These are phyloP conservation scores for Arvicola amphibius DNA, from an alignment of 2,797 vertebrate species.

Conservation along the genomic window DNA sequence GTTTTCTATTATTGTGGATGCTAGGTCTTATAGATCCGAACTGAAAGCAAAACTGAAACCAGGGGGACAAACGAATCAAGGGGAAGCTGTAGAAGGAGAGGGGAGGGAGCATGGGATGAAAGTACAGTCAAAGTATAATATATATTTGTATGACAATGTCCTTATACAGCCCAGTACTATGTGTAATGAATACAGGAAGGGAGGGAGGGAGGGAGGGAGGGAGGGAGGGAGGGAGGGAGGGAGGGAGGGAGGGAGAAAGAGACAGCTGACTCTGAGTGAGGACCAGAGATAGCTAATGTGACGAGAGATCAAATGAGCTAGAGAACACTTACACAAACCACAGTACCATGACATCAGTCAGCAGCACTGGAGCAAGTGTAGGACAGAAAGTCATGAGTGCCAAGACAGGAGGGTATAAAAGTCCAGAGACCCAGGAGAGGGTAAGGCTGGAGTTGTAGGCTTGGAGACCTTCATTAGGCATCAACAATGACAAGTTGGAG, in stretches of 20 bases:
- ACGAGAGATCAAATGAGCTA: no score
- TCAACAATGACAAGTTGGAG: neutral
- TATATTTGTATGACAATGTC: neutral
- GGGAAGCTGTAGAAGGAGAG: neutral
- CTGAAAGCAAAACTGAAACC: neutral
- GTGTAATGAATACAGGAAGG: neutral
- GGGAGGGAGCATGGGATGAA: neutral
- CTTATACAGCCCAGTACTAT: neutral
- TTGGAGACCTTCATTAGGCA: neutral
- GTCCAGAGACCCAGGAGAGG: neutral
- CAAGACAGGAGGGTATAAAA: neutral
- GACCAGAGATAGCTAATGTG: no score
- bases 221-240: neutral
- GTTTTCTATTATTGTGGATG: neutral
- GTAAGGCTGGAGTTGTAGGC: neutral
- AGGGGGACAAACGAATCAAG: no score
- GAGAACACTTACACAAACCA: neutral
- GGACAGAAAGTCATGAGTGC: neutral
- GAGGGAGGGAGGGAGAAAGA: neutral
- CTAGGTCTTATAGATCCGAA: neutral
- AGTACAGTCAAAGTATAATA: neutral
- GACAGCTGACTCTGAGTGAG: neutral
- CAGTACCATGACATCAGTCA: neutral
- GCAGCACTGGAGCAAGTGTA: neutral
- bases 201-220: neutral